Conservation (phyloP, 2,797 vertebrate species). For the Enteromius radiatus region DNA sequence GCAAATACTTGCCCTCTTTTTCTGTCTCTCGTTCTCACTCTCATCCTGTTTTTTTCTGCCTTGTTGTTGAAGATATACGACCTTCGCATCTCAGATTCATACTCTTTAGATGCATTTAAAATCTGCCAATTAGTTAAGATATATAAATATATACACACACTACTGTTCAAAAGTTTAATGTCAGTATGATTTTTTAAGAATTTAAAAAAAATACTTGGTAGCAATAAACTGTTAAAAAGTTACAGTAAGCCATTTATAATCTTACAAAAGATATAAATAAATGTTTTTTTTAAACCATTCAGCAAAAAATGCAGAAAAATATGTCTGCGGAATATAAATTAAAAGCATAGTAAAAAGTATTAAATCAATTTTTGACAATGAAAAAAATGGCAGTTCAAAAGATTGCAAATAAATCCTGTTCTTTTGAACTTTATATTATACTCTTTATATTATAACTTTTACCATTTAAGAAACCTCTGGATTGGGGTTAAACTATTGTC, state of each 20-base stretch:
- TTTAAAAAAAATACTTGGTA: neutral
- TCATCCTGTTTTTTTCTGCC: constrained; percentile 69
- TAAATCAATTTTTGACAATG: neutral
- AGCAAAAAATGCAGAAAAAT: too few species aligned
- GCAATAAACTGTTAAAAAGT: neutral
- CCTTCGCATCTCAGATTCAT: neutral
- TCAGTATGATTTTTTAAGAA: neutral
- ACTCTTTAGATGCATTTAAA: neutral
- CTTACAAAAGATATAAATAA: neutral
- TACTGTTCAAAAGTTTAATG: neutral
- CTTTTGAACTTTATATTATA: too few species aligned
- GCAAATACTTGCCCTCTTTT: constrained; percentile 50
- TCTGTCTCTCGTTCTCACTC: constrained; percentile 42
- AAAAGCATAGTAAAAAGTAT: neutral
- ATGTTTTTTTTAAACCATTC: neutral
- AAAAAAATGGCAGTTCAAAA: neutral
- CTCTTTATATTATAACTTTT: neutral
- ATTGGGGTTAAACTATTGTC: constrained; percentile 40
- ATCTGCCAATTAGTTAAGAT: neutral
- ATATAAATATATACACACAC: neutral
- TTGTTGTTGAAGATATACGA: constrained; percentile 46
- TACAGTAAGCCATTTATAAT: neutral
- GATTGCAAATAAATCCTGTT: too few species aligned
- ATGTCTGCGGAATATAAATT: neutral
- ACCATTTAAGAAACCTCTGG: neutral